phyloP scores from a whole-genome alignment of 2,113 vertebrate species.

The Triplophysa dalaica region DNA sequence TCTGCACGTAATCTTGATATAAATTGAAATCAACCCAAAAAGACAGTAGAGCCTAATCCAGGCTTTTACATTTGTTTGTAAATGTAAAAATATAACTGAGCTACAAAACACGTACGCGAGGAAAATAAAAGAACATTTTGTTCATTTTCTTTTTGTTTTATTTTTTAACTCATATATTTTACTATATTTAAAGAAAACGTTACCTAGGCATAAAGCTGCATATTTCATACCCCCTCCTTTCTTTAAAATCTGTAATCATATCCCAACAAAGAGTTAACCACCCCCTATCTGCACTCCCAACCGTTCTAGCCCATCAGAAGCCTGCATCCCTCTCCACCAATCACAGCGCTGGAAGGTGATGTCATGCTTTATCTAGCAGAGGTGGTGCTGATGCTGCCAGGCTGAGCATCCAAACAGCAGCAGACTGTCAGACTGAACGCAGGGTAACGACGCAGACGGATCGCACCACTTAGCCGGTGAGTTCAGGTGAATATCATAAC shows the following conservation, averaged over 20 bases:
- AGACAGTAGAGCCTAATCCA: background rate
- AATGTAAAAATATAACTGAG: background rate
- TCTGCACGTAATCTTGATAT: background rate
- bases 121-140: too few relatives aligned
- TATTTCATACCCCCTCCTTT: background rate
- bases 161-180: background rate
- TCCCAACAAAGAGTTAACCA: conserved; percentile 60
- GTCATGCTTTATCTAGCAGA: conserved; percentile 69
- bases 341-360: conserved; percentile 69
- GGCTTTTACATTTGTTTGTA: background rate
- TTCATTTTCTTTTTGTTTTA: too few relatives aligned
- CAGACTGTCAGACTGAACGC: conserved; percentile 34
- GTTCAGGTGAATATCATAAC: background rate
- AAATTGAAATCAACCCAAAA: background rate
- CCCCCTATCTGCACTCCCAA: conserved; percentile 45
- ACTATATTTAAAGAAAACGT: background rate
- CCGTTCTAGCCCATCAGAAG: conserved; percentile 64
- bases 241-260: conserved; percentile 29
- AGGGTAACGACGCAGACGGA: background rate
- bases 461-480: background rate
- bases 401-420: conserved; percentile 51
- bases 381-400: conserved; percentile 64
- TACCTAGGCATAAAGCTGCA: conserved; percentile 7
- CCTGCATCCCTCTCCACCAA: conserved; percentile 65
- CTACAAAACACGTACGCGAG: too few relatives aligned